phyloP scores from a whole-genome alignment of 2,113 vertebrate genomes.

The Dryoscopus gambensis region DNA sequence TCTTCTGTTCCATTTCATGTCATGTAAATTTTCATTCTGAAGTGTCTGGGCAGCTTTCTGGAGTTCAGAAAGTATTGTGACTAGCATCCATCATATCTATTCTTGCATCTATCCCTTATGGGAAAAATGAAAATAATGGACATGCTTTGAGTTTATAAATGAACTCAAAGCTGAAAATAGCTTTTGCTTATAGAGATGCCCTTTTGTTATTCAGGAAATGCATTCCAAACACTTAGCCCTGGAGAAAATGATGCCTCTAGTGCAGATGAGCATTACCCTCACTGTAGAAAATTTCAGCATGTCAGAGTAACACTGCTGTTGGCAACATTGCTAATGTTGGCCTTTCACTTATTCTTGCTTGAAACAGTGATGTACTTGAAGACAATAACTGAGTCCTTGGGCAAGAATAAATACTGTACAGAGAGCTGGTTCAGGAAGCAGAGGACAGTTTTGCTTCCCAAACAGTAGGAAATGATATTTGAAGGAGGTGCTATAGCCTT shows the following conservation, averaged over 20 bases:
- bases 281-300: background rate
- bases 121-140: background rate
- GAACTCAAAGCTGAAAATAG: conserved; percentile 7
- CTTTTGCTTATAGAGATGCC: background rate
- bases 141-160: background rate
- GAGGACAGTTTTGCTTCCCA: background rate
- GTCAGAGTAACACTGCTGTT: background rate
- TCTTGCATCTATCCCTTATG: background rate
- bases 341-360: conserved; percentile 21
- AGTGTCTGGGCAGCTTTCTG: background rate
- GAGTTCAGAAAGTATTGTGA: background rate
- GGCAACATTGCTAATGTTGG: background rate
- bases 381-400: background rate
- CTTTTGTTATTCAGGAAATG: conserved; percentile 16
- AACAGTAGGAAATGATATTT: background rate
- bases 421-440: background rate
- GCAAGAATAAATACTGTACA: background rate
- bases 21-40: background rate
- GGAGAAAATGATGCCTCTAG: background rate
- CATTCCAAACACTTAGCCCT: background rate
- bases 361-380: background rate
- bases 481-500: background rate
- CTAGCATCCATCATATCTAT: background rate
- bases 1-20: background rate
- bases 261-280: background rate